phyloP scores from a whole-genome alignment of 2,113 vertebrate species.

The Mus pahari region DNA sequence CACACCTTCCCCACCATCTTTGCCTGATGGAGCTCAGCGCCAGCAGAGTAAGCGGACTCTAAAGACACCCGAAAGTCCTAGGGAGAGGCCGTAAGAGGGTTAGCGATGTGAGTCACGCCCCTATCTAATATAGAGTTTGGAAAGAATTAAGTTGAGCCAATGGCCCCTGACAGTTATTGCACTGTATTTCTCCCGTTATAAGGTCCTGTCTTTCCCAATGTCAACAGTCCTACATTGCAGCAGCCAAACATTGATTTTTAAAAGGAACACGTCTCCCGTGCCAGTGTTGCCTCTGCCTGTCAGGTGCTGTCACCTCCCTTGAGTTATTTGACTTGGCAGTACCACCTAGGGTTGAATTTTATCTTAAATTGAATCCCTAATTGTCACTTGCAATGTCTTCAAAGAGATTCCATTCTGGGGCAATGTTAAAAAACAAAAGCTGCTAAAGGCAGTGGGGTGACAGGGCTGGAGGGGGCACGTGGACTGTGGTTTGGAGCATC shows the following conservation, averaged over 20 bases:
- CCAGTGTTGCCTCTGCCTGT: constrained; percentile 26
- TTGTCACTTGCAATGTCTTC: constrained; percentile 77
- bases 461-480: background rate
- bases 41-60: background rate
- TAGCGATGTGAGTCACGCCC: background rate
- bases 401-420: constrained; percentile 60
- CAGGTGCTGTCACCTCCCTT: constrained; percentile 48
- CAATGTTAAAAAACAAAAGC: background rate
- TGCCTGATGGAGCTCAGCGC: background rate
- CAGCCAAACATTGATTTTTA: background rate
- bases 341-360: constrained; percentile 54
- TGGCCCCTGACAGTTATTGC: background rate
- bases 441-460: background rate
- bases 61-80: background rate
- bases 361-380: constrained; percentile 72
- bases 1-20: too few species aligned
- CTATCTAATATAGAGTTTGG: background rate
- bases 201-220: background rate
- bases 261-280: background rate
- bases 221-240: background rate
- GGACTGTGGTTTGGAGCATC: background rate
- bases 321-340: constrained; percentile 75
- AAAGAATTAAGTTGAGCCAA: background rate
- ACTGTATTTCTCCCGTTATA: background rate
- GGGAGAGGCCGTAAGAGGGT: background rate